Percentiles rank a stretch among this genome's conserved stretches.
Conservation (phyloP, 2,113 vertebrate genomes). For the Nycticebus coucang region DNA sequence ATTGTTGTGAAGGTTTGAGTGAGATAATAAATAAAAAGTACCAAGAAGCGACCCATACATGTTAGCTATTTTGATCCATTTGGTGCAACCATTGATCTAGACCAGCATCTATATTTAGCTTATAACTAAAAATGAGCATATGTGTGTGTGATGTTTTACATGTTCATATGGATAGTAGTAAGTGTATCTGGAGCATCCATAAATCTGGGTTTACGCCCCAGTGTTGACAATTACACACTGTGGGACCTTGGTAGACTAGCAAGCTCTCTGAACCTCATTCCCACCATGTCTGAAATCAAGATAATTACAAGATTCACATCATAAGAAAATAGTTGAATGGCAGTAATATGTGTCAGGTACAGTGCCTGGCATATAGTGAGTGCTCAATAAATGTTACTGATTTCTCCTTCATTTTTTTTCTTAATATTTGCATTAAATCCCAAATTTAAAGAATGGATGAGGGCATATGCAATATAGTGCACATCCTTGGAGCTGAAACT, state of each 20-base stretch:
- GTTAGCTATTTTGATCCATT: neutral
- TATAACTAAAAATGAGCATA: neutral
- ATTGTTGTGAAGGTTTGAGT: neutral
- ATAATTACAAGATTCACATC: neutral
- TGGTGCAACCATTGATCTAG: neutral
- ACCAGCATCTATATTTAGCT: neutral
- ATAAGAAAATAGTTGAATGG: neutral
- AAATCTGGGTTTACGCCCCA: neutral
- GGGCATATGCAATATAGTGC: accelerated
- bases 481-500: neutral
- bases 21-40: neutral
- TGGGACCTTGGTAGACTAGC: neutral
- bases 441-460: neutral
- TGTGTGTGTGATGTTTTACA: neutral
- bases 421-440: neutral
- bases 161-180: neutral
- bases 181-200: neutral
- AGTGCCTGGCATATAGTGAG: neutral
- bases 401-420: neutral
- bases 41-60: neutral
- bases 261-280: neutral
- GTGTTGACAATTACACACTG: neutral
- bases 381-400: neutral
- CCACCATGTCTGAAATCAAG: neutral
- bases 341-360: neutral